Evolutionary conservation across 1,140 invertebrate species (phyloP), one percentile per base, ranked within the genome.

Genomic region (Drosophila pectinifera): DNA sequence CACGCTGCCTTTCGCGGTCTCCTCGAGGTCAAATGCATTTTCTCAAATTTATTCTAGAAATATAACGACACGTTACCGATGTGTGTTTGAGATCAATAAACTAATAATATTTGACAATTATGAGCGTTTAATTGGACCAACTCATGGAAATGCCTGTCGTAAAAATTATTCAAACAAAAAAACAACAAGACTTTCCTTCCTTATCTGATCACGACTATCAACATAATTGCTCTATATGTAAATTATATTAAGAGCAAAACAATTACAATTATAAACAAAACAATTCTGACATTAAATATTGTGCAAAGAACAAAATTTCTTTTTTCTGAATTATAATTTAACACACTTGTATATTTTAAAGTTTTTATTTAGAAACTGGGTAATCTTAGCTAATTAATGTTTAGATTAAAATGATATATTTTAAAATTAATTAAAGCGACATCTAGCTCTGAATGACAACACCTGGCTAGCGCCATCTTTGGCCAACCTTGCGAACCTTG

Each of bases 1-100:
- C 58, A 64, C 77, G 70, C 28, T 67, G 63, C 62, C 18, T 83
- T 83, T 74, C 55, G 26, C 41, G 39, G 20, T 48, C 41, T 16
- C 11, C 31, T 10, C 7, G 3, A 13, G 36, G 10, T 36, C 10
- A 16, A 31, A 22, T 61, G 36, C 20, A 24, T 51, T 41, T 38
- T 34, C 39, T 16, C 7, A 8, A 18, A 13, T 16, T 11, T 11
- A 38, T 28, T 51, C 18, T 34, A 4, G 48, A 20, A 51, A 20
- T 13, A 36, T 1, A 14, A 20, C 4, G 1, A 2, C 31, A 10
- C 7, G 20, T 20, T 2, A 13, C 4, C 8, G 11, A 34, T 5
- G 31, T 13, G 31, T 34, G 4, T 13, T 34, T 13, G 4, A 13
- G 14, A 24, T 16, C n/a, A 18, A 49, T 13, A 45, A 22, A 45